Conservation (phyloP, 2,888 invertebrate genomes). For the Creontiades dilutus region DNA sequence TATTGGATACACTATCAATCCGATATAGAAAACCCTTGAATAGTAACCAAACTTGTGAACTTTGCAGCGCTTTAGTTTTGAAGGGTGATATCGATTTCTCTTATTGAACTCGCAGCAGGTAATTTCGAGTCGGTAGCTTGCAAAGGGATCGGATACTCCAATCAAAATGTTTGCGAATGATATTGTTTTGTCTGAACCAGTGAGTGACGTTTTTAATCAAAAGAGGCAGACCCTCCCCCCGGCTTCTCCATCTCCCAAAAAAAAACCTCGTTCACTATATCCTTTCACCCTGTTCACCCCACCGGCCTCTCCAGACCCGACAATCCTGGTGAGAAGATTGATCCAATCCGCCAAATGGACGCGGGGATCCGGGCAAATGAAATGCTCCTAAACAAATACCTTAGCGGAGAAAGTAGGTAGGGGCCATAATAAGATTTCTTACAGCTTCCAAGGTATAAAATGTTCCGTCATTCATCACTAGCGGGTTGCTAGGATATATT, state of each 20-base stretch:
- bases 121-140: neutral
- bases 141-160: slow-evolving; percentile 54
- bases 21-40: no score
- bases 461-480: slow-evolving; percentile 57
- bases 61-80: no score
- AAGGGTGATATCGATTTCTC: no score
- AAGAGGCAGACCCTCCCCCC: slow-evolving; percentile 40
- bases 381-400: slow-evolving; percentile 67
- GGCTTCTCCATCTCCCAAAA: neutral
- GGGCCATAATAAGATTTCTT: slow-evolving; percentile 64
- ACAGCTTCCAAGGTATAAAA: slow-evolving; percentile 67
- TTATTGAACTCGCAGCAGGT: slow-evolving; percentile 10
- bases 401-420: slow-evolving; percentile 54
- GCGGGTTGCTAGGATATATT: slow-evolving; percentile 58
- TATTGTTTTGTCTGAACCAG: slow-evolving; percentile 66
- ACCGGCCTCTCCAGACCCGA: slow-evolving; percentile 17
- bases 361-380: slow-evolving; percentile 66
- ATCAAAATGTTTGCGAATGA: slow-evolving; percentile 64
- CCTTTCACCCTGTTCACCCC: slow-evolving; percentile 40
- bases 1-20: no score
- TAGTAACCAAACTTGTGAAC: no score
- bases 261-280: slow-evolving; percentile 20
- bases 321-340: slow-evolving; percentile 61
- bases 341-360: slow-evolving; percentile 68
- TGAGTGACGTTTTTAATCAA: slow-evolving; percentile 69